These are phyloP conservation scores for Uloborus plumipes DNA, from an alignment of 2,888 invertebrate species.

Conservation along the genomic window DNA sequence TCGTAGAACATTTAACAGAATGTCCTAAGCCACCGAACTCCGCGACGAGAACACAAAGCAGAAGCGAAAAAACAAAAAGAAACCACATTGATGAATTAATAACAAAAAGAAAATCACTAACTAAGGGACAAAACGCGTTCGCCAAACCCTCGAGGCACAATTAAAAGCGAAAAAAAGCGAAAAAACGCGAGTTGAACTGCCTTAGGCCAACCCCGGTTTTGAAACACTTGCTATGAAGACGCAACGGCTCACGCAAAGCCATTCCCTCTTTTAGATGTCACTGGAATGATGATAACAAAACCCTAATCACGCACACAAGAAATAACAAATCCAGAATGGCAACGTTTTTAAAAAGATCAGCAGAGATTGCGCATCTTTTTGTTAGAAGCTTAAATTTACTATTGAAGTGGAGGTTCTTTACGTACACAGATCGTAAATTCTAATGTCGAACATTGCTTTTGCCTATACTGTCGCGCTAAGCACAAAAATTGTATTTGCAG, in stretches of 20 bases:
- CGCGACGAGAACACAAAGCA: too few relatives aligned
- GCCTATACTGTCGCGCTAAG: too few relatives aligned
- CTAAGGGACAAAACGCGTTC: conserved; percentile 22
- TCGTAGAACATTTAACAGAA: conserved; percentile 24
- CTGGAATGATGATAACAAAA: conserved; percentile 37
- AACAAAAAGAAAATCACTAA: too few relatives aligned
- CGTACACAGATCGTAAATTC: too few relatives aligned
- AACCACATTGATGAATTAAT: too few relatives aligned
- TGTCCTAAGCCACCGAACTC: conserved; percentile 38
- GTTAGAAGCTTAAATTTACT: too few relatives aligned
- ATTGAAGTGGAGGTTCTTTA: too few relatives aligned
- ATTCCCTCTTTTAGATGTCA: conserved; percentile 28
- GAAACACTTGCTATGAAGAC: conserved; percentile 21
- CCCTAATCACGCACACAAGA: conserved; percentile 22
- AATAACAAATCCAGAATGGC: background rate
- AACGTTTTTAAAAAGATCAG: too few relatives aligned
- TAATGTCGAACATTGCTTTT: too few relatives aligned
- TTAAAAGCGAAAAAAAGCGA: conserved; percentile 50
- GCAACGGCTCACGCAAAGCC: conserved; percentile 40
- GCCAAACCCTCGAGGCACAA: conserved; percentile 36
- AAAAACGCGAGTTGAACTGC: conserved; percentile 51
- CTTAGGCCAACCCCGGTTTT: conserved; percentile 16
- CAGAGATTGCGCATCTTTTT: too few relatives aligned
- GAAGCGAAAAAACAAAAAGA: too few relatives aligned
- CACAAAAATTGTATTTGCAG: too few relatives aligned